Evolutionary conservation across 1,140 invertebrate genomes (phyloP).

Genomic region (Apis florea): DNA sequence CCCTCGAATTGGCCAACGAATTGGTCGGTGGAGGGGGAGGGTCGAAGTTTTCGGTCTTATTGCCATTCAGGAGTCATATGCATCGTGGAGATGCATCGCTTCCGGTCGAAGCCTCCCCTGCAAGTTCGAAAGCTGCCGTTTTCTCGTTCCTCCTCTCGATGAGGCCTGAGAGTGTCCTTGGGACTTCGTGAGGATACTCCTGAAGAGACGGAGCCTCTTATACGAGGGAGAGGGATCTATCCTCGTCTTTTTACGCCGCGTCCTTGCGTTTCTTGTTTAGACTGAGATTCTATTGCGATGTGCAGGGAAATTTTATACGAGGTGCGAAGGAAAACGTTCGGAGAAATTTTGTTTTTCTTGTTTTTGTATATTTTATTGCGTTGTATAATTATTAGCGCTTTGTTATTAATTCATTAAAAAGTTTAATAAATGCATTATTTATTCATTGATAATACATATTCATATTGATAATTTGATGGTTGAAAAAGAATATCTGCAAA

Average conservation of each 20-base stretch:
- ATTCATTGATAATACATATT: too few species aligned
- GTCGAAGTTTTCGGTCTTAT: conserved; percentile 33
- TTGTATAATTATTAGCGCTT: too few species aligned
- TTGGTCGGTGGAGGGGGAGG: background rate
- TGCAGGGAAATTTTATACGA: background rate
- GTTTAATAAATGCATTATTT: too few species aligned
- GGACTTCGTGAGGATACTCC: conserved; percentile 48
- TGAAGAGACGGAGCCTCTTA: conserved; percentile 14
- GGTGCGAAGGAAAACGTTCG: background rate
- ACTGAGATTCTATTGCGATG: background rate
- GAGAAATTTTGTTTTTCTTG: too few species aligned
- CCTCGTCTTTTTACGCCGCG: background rate
- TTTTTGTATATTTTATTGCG: too few species aligned
- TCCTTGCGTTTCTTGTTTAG: background rate
- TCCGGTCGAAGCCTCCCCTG: conserved; percentile 30
- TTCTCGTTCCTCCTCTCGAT: background rate
- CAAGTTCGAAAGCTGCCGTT: background rate
- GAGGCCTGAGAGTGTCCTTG: conserved; percentile 39
- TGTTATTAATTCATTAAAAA: too few species aligned
- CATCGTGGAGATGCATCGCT: conserved; percentile 39
- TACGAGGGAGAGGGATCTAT: background rate
- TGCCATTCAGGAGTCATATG: conserved; percentile 33
- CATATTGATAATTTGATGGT: too few species aligned
- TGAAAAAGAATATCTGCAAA: too few species aligned
- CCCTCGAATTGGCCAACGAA: background rate